Base-by-base conservation (phyloP, 2,113 vertebrate species). In the Notarius lentiginosus region DNA sequence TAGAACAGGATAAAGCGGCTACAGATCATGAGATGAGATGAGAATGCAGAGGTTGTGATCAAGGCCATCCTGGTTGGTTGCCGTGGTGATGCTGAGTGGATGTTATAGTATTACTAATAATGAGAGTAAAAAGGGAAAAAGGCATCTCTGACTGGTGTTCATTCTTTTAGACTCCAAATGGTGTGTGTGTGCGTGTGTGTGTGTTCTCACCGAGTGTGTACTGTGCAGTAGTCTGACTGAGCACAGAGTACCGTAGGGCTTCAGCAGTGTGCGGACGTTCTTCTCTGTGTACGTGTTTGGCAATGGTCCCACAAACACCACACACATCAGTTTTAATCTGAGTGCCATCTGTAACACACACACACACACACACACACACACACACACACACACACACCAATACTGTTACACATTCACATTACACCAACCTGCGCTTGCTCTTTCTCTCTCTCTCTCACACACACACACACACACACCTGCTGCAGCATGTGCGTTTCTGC, bases 211-310 rank as follows among this genome's bases (percentile, higher is more conserved):
- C 82, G 7, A 1, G 24, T 89, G 83, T 82, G 86, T 85, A 47
- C 27, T 58, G 41, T 80, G 58, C 79, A 87, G 77, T 34, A 87
- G 24, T 60, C 83, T 60, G 55, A 85, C 4, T 14, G 56, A 77
- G 34, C 61, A 51, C 51, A 89, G 60, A 12, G 18, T 3, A 27
- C 88, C 86, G 14, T 66, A 89, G 30, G 2, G 83, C 61, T 77
- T 81, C 63, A 89, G 83, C 30, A 89, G 88, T 60, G 20, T 79
- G 77, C 61, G 83, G 34, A 85, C 47, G 0, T 76, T 53, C 65
- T 34, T 82, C 70, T 65, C 58, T 2, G 63, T 66, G 63, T 66
- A 66, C n/a, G 10, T 27, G n/a, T 66, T 24, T 66, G 63, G 63
- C n/a, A 66, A 27, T 12, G 63, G 63, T 12, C 66, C 66, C 27